Evolutionary conservation across 2,888 invertebrate species (phyloP), one percentile per base, ranked within the genome.

Genomic region (Stenichneumon culpator): DNA sequence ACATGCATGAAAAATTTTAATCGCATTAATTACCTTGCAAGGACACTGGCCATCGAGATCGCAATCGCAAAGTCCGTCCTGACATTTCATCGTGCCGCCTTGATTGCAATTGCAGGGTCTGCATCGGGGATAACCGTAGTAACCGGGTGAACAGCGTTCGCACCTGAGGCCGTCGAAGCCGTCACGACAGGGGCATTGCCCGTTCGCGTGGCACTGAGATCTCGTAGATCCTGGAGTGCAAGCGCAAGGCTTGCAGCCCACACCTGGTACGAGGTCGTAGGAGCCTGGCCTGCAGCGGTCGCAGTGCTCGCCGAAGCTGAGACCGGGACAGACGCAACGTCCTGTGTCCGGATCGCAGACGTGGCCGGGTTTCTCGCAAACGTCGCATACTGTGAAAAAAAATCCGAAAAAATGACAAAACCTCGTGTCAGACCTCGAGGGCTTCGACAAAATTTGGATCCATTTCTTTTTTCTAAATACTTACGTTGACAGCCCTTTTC

Each of bases 41-140:
- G 96, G 96, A 93, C 99, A 99, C 88, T 97, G 96, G 0, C 99
- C 99, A 89, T 97, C 96, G 91, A 98, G 98, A 14, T 97, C 96
- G 90, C 98, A 98, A 5, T 95, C 90, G 0, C 95, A 96, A 86
- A 92, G 90, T 16, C 93, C 94, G 22, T 95, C 94, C 0, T 94
- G 94, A 52, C 96, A 96, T 81, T 91, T 90, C 77, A 95, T 93
- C 0, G 97, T 97, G 14, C 98, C 99, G 14, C 96, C 96, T 0
- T 94, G 92, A 92, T 97, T 96, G 94, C 99, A 99, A 90, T 96
- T 96, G 93, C 99, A 99, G 9, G 96, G 96, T 60, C 96, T 95
- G 94, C 99, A 99, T 87, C 97, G 96, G 5, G 99, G 97, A 94
- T 97, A 98, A 16, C 98, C 98, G 95, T 97, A 98, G 95, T 97